Evolutionary conservation across 2,888 invertebrate species (phyloP).

Genomic region (Drosophila demipolita): DNA sequence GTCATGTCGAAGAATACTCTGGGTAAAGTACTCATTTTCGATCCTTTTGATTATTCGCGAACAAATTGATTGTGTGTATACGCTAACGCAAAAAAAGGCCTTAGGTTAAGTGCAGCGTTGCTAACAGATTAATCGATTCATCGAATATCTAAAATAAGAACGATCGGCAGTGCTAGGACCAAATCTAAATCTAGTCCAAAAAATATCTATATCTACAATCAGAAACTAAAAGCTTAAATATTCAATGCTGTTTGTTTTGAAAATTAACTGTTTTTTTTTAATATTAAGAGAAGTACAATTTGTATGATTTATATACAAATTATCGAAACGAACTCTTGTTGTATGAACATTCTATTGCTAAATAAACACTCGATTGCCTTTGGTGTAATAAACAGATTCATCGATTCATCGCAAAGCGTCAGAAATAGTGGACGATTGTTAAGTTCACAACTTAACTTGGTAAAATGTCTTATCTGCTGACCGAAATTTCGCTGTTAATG

Average conservation of each 20-base stretch:
- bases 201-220: not conserved
- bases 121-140: not conserved
- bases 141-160: not conserved
- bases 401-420: not conserved
- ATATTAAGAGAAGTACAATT: not conserved
- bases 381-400: not conserved
- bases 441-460: not conserved
- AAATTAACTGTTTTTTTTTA: not conserved
- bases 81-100: not conserved
- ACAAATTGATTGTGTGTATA: not conserved
- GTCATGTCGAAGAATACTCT: slow-evolving; percentile 95
- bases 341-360: not conserved
- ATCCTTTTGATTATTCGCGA: not conserved
- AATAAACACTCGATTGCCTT: not conserved
- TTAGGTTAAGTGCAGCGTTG: not conserved
- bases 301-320: not conserved
- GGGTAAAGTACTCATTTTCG: slow-evolving; percentile 84
- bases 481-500: slow-evolving; percentile 84
- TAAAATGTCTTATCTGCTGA: slow-evolving; percentile 81
- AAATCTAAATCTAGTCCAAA: not conserved
- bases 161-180: too few species aligned
- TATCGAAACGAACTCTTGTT: not conserved
- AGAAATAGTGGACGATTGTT: not conserved
- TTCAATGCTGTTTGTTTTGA: not conserved
- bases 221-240: not conserved